Conservation (phyloP, 2,113 vertebrate species). For the Aptenodytes forsteri region DNA sequence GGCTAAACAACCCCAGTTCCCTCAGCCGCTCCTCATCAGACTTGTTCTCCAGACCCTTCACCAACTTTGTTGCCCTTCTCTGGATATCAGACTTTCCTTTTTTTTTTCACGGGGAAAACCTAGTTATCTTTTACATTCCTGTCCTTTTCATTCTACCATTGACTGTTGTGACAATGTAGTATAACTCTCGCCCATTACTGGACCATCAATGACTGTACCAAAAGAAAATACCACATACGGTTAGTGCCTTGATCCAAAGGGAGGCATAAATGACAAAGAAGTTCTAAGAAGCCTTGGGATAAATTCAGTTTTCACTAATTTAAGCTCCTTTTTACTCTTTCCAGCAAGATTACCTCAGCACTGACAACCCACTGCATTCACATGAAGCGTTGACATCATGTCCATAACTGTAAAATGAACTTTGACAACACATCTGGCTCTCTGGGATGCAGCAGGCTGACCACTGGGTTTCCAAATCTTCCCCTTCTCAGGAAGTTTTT, state of each 20-base stretch:
- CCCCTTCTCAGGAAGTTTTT: not conserved
- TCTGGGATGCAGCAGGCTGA: not conserved
- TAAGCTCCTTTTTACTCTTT: not conserved
- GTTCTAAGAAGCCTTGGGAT: not conserved
- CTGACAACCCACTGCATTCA: not conserved
- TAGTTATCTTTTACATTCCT: not conserved
- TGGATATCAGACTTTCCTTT: not conserved
- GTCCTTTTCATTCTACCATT: not conserved
- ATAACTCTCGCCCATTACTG: not conserved
- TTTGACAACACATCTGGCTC: not conserved
- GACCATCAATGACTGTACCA: not conserved
- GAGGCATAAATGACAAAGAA: not conserved
- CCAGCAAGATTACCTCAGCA: not conserved
- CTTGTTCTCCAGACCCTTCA: too few relatives aligned
- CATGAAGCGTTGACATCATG: accelerated
- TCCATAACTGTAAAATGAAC: not conserved
- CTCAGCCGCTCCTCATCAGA: too few relatives aligned
- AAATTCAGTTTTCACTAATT: not conserved
- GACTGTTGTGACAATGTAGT: not conserved
- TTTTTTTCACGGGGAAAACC: not conserved
- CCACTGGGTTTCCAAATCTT: not conserved
- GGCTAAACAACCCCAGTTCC: too few relatives aligned
- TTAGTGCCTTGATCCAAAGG: not conserved
- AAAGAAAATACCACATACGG: accelerated
- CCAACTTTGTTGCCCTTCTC: too few relatives aligned